Percentiles rank a stretch among this genome's conserved stretches.
phyloP scores from a whole-genome alignment of 2,113 vertebrate species.

The Vireo altiloquus region DNA sequence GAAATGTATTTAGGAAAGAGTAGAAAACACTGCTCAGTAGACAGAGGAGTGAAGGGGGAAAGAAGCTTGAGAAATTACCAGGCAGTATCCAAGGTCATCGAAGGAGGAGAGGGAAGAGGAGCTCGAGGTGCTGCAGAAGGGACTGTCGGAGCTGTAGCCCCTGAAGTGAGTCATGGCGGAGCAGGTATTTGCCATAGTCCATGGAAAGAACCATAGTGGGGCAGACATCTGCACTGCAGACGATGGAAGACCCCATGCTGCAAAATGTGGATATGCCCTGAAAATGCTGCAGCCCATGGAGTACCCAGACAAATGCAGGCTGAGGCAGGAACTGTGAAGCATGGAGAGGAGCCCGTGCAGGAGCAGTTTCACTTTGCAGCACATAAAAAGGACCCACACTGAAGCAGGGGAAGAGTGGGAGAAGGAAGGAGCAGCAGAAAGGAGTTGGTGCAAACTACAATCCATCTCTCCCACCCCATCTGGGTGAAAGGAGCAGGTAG shows the following conservation, averaged over 20 bases:
- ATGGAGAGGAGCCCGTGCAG: background rate
- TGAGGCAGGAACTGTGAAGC: background rate
- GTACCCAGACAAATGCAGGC: background rate
- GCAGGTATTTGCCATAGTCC: background rate
- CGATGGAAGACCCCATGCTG: accelerated
- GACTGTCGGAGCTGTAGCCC: accelerated
- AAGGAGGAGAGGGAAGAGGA: background rate
- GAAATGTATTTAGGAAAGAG: background rate
- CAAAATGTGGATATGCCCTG: background rate
- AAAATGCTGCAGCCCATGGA: background rate
- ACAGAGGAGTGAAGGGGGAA: background rate
- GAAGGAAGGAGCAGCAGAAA: background rate
- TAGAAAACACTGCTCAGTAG: background rate
- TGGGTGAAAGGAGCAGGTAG: background rate
- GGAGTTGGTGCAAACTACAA: accelerated
- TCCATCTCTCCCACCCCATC: accelerated
- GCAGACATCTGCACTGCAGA: background rate
- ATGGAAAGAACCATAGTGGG: background rate
- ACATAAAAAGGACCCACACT: background rate
- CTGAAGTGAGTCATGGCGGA: background rate
- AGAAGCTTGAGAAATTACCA: background rate
- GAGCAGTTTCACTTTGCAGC: background rate
- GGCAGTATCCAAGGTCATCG: background rate
- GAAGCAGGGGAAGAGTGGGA: background rate
- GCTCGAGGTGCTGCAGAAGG: accelerated